A percentile compares a stretch with the other conserved stretches of the same genome.
Evolutionary conservation across 2,888 invertebrate genomes (phyloP).

Genomic region (Drosophila algonquin): DNA sequence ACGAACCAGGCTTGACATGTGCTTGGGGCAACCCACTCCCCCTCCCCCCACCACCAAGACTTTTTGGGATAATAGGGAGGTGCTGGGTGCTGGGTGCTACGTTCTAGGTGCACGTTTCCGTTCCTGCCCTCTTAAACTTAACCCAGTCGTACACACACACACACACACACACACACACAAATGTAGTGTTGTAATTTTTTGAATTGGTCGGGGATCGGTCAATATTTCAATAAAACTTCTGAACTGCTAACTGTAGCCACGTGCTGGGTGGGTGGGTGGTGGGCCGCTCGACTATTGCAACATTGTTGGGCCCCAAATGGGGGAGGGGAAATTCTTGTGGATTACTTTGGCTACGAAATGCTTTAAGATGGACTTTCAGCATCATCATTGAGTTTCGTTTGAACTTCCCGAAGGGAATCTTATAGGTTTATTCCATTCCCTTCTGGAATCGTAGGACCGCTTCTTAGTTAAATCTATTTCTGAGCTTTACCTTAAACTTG

Average conservation of each 20-base stretch:
- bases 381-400: too few species aligned
- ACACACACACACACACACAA: not conserved
- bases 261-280: too few species aligned
- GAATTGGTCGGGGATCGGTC: slow-evolving; percentile 2
- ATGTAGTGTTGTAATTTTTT: slow-evolving; percentile 22
- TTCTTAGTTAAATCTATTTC: not conserved
- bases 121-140: slow-evolving; percentile 35
- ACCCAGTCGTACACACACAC: slow-evolving; percentile 16
- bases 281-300: not conserved
- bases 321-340: not conserved
- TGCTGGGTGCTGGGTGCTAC: not conserved
- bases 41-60: not conserved
- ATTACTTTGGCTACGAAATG: not conserved
- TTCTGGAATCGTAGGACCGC: too few species aligned
- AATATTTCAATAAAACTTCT: slow-evolving; percentile 14
- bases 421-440: too few species aligned
- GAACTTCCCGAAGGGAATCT: too few species aligned
- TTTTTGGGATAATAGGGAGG: not conserved
- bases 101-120: not conserved
- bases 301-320: not conserved
- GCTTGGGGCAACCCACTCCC: slow-evolving; percentile 41
- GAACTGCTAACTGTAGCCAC: not conserved
- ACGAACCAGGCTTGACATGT: slow-evolving; percentile 72
- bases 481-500: not conserved
- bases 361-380: not conserved